Conservation (phyloP, 2,113 vertebrate genomes). For the Pampusana beccarii region DNA sequence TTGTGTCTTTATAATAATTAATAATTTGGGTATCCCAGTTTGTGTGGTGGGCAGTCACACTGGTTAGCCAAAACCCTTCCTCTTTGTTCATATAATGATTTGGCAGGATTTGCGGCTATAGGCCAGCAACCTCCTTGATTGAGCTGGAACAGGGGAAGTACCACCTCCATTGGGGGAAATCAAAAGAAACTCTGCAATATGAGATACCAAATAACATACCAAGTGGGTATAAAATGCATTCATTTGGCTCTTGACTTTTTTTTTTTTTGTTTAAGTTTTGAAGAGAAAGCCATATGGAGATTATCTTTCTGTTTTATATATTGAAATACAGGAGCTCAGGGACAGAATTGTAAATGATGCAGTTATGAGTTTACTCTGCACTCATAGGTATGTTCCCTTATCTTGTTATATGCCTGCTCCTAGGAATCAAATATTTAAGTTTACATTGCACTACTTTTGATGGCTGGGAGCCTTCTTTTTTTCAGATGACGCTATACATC, state of each 20-base stretch:
- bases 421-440: slow-evolving; percentile 28
- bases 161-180: neutral
- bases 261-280: neutral
- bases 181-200: neutral
- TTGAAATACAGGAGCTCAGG: neutral
- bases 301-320: slow-evolving; percentile 17
- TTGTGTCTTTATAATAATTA: neutral
- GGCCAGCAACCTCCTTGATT: neutral
- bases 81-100: neutral
- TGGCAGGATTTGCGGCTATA: neutral
- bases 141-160: neutral
- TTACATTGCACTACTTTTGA: neutral
- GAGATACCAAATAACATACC: neutral
- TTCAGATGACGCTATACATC: neutral
- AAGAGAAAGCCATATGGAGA: slow-evolving; percentile 3
- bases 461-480: slow-evolving; percentile 16
- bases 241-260: neutral
- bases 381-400: neutral
- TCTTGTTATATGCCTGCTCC: slow-evolving; percentile 15
- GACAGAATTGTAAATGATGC: slow-evolving; percentile 10
- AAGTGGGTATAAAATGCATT: neutral
- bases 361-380: slow-evolving; percentile 22
- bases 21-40: neutral
- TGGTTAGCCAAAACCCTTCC: neutral
- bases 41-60: accelerated